A percentile compares a stretch with the other conserved stretches of the same genome.
phyloP scores from a whole-genome alignment of 2,113 vertebrate species.

The Sylvietta virens region DNA sequence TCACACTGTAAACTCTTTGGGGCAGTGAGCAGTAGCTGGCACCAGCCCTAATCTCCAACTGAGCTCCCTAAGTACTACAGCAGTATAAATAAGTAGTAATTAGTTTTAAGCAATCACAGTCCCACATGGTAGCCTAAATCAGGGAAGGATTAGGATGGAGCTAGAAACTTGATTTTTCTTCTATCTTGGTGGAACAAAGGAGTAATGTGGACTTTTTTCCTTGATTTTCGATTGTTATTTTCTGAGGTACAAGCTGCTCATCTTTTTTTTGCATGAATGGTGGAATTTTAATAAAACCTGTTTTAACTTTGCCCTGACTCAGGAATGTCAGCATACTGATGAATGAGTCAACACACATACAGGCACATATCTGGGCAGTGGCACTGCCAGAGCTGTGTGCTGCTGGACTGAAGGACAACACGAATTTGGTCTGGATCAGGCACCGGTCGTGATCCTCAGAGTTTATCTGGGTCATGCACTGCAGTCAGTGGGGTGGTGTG shows the following conservation, averaged over 20 bases:
- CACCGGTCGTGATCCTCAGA: fast-evolving
- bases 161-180: constrained; percentile 37
- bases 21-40: constrained; percentile 42
- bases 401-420: background rate
- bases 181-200: background rate
- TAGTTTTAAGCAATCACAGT: constrained; percentile 27
- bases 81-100: constrained; percentile 60
- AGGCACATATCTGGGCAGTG: background rate
- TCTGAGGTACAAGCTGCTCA: background rate
- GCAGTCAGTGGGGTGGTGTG: background rate
- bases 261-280: background rate
- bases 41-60: constrained; percentile 30
- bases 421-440: background rate
- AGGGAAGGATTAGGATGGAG: constrained; percentile 12
- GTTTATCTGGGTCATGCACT: background rate
- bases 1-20: constrained; percentile 54
- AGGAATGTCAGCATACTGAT: background rate
- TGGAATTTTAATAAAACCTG: background rate
- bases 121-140: constrained; percentile 34
- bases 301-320: background rate
- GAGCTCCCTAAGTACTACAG: constrained; percentile 54
- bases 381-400: background rate
- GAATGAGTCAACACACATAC: background rate
- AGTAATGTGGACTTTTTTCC: background rate
- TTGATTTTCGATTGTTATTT: background rate